Evolutionary conservation across 1,140 invertebrate species (phyloP), one percentile per base, ranked within the genome.

Genomic region (Aphelinus atriplicis): DNA sequence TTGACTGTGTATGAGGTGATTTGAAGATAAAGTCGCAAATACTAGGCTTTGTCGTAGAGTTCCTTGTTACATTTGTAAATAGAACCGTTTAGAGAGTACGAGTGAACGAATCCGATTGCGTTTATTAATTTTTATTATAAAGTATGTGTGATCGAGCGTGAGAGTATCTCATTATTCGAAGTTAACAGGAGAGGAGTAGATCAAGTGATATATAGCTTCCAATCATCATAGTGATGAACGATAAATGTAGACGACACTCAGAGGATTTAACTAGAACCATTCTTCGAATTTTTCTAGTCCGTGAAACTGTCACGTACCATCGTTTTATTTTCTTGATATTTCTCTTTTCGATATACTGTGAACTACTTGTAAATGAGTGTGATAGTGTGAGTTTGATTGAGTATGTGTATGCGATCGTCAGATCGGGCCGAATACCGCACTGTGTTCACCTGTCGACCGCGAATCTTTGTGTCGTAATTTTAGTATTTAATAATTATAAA

Each of bases 371-470:
- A 47, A 58, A 56, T 68, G 66, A 62, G 66, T 64, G 66, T 51
- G 10, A 60, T 10, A 9, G 74, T 71, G 55, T 75, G 68, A 65
- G 57, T 62, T 48, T 55, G 62, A 63, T 55, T n/a, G 56, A 9
- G 5, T 65, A 42, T 2, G 10, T 51, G 45, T 71, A 62, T 75
- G 74, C 62, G 68, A 71, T 75, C 74, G 68, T 65, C 62, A 66
- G 61, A 76, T 76, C 69, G 51, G 63, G 61, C 74, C 67, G 70
- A 77, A 77, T 77, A 60, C 75, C 75, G 71, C 55, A 82, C 78
- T 85, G 82, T 83, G 82, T 85, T 84, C 83, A 85, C 67, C 73
- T 78, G 80, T 80, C 81, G 81, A 84, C 75, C 78, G 79, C 78
- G 76, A 80, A 79, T 81, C 79, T 74, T 75, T 82, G 77, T 80